phyloP scores from a whole-genome alignment of 2,888 invertebrate genomes.

The Fabriciana adippe region DNA sequence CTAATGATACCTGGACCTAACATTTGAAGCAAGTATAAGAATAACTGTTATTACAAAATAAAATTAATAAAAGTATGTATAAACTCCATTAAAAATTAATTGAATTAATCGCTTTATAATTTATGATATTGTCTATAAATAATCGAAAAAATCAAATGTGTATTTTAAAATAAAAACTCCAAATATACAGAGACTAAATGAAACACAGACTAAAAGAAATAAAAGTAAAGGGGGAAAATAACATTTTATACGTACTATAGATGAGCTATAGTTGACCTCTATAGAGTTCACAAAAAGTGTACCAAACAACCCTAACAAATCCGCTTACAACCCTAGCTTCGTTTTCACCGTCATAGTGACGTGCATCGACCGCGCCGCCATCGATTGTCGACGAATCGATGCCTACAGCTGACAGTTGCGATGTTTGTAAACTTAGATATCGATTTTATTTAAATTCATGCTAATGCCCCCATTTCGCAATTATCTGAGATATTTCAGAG shows the following conservation, averaged over 20 bases:
- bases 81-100: no score
- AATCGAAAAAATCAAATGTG: no score
- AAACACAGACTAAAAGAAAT: not conserved
- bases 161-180: no score
- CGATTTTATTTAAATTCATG: slow-evolving; percentile 36
- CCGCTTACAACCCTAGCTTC: slow-evolving; percentile 22
- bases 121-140: no score
- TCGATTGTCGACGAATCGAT: slow-evolving; percentile 57
- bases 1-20: no score
- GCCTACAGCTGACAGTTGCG: slow-evolving; percentile 58
- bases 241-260: not conserved
- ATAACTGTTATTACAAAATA: no score
- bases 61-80: no score
- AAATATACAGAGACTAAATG: no score
- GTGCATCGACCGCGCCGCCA: slow-evolving; percentile 52
- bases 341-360: slow-evolving; percentile 51
- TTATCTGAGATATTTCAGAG: not conserved
- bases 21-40: no score
- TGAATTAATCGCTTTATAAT: no score
- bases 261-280: slow-evolving; percentile 11
- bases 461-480: slow-evolving; percentile 15
- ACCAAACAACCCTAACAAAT: slow-evolving; percentile 14
- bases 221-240: not conserved
- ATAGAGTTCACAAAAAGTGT: slow-evolving; percentile 3
- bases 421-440: slow-evolving; percentile 47